Evolutionary conservation across 2,888 invertebrate species (phyloP).

Genomic region (Callinectes sapidus): DNA sequence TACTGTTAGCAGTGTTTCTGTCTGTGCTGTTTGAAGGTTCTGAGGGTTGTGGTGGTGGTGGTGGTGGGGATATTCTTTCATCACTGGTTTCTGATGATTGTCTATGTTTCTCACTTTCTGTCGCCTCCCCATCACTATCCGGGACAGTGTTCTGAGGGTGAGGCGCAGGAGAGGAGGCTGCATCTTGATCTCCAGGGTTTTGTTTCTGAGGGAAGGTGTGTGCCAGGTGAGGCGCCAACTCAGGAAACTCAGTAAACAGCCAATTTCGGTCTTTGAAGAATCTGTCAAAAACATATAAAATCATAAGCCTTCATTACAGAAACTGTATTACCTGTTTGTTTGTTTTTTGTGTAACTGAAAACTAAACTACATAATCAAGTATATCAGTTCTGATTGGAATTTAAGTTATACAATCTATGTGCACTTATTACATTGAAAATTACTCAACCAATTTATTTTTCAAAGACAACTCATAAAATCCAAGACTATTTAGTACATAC

Average conservation of each 20-base stretch:
- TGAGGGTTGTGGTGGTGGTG: not conserved
- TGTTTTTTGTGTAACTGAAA: not conserved
- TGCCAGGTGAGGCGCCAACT: slow-evolving; percentile 79
- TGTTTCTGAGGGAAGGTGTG: slow-evolving; percentile 53
- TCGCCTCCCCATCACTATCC: not conserved
- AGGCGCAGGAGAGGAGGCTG: not conserved
- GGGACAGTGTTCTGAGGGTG: not conserved
- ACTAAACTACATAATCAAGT: not conserved
- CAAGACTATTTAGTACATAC: no score
- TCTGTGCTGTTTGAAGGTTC: not conserved
- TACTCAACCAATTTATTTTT: not conserved
- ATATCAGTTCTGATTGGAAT: not conserved
- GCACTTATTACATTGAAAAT: not conserved
- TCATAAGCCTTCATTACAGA: not conserved
- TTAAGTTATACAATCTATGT: not conserved
- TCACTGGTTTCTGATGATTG: not conserved
- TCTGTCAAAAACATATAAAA: slow-evolving; percentile 76
- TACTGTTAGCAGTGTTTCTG: not conserved
- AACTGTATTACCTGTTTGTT: not conserved
- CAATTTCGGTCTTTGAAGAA: slow-evolving; percentile 99
- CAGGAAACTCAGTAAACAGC: slow-evolving; percentile 98
- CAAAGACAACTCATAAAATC: no score
- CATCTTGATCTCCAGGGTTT: slow-evolving; percentile 35
- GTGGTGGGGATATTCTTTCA: not conserved
- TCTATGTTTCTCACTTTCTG: not conserved